phyloP scores from a whole-genome alignment of 1,140 invertebrate species.

The Dermatophagoides farinae region DNA sequence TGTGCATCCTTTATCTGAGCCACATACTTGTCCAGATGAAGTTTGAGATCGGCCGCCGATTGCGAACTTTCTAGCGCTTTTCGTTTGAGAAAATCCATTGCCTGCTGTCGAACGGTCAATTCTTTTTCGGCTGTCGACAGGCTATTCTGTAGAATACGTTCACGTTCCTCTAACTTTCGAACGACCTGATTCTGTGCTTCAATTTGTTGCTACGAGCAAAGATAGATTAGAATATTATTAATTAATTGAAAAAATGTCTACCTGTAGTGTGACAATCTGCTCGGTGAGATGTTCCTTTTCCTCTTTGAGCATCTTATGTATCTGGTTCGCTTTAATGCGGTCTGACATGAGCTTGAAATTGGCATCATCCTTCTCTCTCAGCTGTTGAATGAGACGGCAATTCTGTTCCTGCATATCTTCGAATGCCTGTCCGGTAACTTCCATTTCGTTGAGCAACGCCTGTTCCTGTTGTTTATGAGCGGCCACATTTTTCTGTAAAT shows the following conservation, averaged over 20 bases:
- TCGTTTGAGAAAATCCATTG: constrained; percentile 91
- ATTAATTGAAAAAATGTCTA: neutral
- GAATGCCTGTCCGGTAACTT: constrained; percentile 94
- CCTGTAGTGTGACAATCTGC: constrained; percentile 60
- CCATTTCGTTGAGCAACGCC: constrained; percentile 91
- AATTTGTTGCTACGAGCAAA: constrained; percentile 41
- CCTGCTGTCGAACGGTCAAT: constrained; percentile 62
- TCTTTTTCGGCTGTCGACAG: constrained; percentile 86
- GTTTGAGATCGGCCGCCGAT: constrained; percentile 84
- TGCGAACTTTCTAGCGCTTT: constrained; percentile 85
- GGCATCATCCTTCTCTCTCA: constrained; percentile 93
- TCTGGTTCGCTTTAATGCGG: constrained; percentile 84
- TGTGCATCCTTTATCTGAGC: constrained; percentile 52
- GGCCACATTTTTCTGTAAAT: constrained; percentile 33
- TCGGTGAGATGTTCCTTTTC: constrained; percentile 77
- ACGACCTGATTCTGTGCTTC: constrained; percentile 88
- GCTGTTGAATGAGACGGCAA: constrained; percentile 77
- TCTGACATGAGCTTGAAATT: constrained; percentile 99
- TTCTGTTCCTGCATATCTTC: constrained; percentile 99
- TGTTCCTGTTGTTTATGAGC: constrained; percentile 87
- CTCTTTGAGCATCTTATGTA: constrained; percentile 78
- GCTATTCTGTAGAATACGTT: constrained; percentile 73
- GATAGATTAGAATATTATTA: neutral
- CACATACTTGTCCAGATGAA: constrained; percentile 60
- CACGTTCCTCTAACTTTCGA: constrained; percentile 87